Evolutionary conservation across 2,113 vertebrate species (phyloP), one percentile per base, ranked within the genome.

Genomic region (Equus quagga): DNA sequence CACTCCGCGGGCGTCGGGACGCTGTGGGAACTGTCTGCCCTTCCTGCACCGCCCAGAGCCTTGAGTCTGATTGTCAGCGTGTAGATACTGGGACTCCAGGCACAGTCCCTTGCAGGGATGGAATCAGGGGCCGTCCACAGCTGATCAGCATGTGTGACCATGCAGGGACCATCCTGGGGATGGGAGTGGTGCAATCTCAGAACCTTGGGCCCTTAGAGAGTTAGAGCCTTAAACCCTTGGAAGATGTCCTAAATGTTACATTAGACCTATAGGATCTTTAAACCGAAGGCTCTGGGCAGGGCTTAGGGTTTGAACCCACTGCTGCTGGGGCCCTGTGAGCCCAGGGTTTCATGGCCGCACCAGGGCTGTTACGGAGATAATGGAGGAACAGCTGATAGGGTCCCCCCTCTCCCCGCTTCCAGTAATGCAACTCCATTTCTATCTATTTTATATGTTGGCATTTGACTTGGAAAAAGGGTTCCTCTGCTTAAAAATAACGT

Each of bases 391-490:
- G 58, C 49, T 13, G 18, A 5, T 15, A 44, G 18, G 44, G 9
- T 41, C 23, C 67, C 67, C 28, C 60, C 65, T 79, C 3, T 3
- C 41, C 23, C 86, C 26, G 21, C 58, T 94, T 85, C 33, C n/a
- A 49, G 72, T 8, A 12, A 5, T 0, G 14, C 69, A 46, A 19
- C 46, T 72, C n/a, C 44, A 2, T 70, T 46, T 90, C 79, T 46
- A 75, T 83, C 46, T 36, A 8, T 58, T 82, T 95, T 78, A 54
- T 46, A n/a, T 4, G 5, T 51, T 69, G 51, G 58, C 4, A 56
- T 86, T 96, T 96, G 46, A 49, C 73, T 95, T 70, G 54, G 91
- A 26, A 44, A 88, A 85, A 64, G 60, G 51, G 23, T 81, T 81
- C 41, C 28, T 92, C 54, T 72, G 76, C 93, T 96, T 92, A 51